Conservation (phyloP, 2,888 invertebrate genomes). For the Rhabditoides inermis region DNA sequence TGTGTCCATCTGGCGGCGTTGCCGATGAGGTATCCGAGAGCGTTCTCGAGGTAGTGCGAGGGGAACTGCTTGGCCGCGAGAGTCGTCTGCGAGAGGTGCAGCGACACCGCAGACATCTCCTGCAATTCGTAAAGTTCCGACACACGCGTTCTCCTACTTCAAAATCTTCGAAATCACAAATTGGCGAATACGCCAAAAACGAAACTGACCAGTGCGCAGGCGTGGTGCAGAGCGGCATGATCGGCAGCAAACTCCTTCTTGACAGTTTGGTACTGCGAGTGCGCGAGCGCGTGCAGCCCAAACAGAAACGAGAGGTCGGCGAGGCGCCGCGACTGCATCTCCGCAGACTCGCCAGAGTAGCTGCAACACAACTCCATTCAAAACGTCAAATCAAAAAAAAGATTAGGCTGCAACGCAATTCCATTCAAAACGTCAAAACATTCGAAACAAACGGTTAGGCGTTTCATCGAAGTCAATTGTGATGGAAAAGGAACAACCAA, state of each 20-base stretch:
- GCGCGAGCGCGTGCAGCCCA: conserved; percentile 41
- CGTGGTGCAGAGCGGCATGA: conserved; percentile 84
- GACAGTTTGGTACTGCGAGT: conserved; percentile 77
- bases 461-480: too few relatives aligned
- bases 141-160: too few relatives aligned
- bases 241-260: conserved; percentile 93
- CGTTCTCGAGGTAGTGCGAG: conserved; percentile 78
- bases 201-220: conserved; percentile 68
- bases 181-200: not conserved
- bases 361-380: conserved; percentile 23
- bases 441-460: too few relatives aligned
- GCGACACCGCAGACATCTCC: conserved; percentile 43
- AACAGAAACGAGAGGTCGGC: conserved; percentile 94
- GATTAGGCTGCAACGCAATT: too few relatives aligned
- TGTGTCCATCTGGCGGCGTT: too few relatives aligned
- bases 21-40: conserved; percentile 56
- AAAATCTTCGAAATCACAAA: not conserved
- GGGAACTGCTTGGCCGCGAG: conserved; percentile 62
- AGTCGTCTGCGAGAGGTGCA: conserved; percentile 57
- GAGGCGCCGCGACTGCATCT: conserved; percentile 80
- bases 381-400: too few relatives aligned
- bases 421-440: too few relatives aligned
- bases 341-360: conserved; percentile 62
- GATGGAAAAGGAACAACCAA: too few relatives aligned
- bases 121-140: not conserved